Percentiles rank a stretch among this genome's conserved stretches.
phyloP scores from a whole-genome alignment of 2,113 vertebrate species.

The Toxotes jaculatrix region DNA sequence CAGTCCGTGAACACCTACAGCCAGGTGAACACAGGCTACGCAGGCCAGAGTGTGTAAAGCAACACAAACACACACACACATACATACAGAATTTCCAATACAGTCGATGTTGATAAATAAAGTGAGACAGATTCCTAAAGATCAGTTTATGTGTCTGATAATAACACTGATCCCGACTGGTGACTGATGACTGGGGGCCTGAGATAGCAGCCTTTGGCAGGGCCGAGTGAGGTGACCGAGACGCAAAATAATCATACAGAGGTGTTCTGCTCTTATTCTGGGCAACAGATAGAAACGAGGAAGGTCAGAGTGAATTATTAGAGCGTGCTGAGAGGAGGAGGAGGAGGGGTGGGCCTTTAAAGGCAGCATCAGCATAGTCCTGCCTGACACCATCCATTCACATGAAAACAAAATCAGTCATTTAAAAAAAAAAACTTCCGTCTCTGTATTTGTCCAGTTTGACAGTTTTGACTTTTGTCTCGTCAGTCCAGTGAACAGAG shows the following conservation, averaged over 20 bases:
- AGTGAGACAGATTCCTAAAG: conserved; percentile 11
- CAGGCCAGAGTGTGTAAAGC: conserved; percentile 11
- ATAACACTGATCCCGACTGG: neutral
- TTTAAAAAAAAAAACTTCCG: neutral
- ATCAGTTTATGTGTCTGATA: neutral
- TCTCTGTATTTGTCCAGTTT: too few species aligned
- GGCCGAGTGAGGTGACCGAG: neutral
- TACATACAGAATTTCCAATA: conserved; percentile 10
- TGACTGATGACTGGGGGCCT: conserved; percentile 16
- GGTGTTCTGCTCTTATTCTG: neutral
- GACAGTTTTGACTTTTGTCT: too few species aligned
- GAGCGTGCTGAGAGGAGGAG: neutral
- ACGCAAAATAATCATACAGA: neutral
- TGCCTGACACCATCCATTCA: neutral
- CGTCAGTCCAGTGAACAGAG: too few species aligned
- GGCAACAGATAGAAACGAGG: neutral
- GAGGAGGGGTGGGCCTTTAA: neutral
- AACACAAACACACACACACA: conserved; percentile 21
- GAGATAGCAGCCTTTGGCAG: conserved; percentile 25
- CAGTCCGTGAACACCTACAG: conserved; percentile 1
- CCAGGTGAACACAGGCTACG: conserved; percentile 9
- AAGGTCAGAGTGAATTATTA: neutral
- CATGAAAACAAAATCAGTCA: neutral
- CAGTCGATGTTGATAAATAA: conserved; percentile 7
- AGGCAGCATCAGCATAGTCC: neutral